Conservation (phyloP, 2,113 vertebrate genomes). For the Xiphophorus maculatus region DNA sequence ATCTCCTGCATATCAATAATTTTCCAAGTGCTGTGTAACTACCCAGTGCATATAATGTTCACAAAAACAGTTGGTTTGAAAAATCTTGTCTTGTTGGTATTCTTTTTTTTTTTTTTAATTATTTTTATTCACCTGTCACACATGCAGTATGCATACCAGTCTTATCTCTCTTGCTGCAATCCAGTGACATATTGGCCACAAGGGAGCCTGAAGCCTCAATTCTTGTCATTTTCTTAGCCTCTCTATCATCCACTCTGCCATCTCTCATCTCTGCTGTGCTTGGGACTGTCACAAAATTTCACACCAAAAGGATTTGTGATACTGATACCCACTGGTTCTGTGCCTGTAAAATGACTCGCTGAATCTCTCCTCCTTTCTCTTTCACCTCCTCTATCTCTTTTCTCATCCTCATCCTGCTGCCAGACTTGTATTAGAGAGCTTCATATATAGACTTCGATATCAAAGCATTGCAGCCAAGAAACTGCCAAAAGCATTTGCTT, state of each 20-base stretch:
- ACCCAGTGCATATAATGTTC: neutral
- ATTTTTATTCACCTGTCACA: conserved; percentile 20
- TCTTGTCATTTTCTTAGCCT: conserved; percentile 47
- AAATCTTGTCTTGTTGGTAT: neutral
- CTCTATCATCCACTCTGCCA: conserved; percentile 36
- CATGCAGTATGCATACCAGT: conserved; percentile 15
- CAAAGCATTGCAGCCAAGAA: conserved; percentile 49
- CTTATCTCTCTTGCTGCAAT: conserved; percentile 21
- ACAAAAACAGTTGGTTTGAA: neutral
- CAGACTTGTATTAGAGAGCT: conserved; percentile 53
- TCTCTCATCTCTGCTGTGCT: conserved; percentile 50
- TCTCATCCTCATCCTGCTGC: conserved; percentile 38
- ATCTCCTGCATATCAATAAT: neutral
- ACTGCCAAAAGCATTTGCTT: conserved; percentile 40
- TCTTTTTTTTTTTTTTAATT: too few relatives aligned
- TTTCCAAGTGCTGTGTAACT: neutral
- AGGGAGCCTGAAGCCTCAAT: conserved; percentile 40
- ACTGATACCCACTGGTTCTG: conserved; percentile 61
- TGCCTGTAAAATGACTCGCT: conserved; percentile 63
- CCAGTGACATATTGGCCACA: conserved; percentile 38
- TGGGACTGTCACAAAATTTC: conserved; percentile 60
- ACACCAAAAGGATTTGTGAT: conserved; percentile 60
- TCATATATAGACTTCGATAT: neutral
- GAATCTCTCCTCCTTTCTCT: conserved; percentile 4
- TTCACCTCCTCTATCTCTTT: conserved; percentile 11